Conservation (phyloP, 2,113 vertebrate genomes). For the Halcyon senegalensis region DNA sequence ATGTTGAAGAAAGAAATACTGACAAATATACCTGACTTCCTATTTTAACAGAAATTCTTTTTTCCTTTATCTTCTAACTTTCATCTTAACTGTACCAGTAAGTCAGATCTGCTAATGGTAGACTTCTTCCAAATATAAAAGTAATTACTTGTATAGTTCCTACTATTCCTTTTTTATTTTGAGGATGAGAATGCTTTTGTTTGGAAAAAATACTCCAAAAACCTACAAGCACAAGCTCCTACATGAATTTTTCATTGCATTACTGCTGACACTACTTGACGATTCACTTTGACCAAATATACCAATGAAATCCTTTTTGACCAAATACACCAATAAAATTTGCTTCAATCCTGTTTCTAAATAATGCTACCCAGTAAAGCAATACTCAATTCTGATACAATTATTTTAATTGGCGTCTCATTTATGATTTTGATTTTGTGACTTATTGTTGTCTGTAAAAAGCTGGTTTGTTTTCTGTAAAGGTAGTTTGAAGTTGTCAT, state of each 20-base stretch:
- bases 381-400: not conserved
- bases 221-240: not conserved
- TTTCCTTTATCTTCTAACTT: not conserved
- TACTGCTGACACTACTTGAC: not conserved
- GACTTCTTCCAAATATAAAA: not conserved
- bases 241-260: not conserved
- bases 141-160: not conserved
- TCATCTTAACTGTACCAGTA: not conserved
- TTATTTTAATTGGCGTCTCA: not conserved
- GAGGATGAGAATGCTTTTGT: not conserved
- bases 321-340: too few relatives aligned
- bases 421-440: not conserved
- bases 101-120: not conserved
- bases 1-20: not conserved
- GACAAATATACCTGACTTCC: not conserved
- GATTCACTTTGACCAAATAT: not conserved
- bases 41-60: not conserved
- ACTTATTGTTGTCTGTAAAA: not conserved
- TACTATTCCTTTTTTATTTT: not conserved
- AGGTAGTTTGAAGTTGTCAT: not conserved
- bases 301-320: not conserved
- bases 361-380: not conserved
- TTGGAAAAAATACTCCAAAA: not conserved
- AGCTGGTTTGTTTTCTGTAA: too few relatives aligned
- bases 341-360: not conserved